phyloP scores from a whole-genome alignment of 2,888 invertebrate genomes.

The Smittia sp. region DNA sequence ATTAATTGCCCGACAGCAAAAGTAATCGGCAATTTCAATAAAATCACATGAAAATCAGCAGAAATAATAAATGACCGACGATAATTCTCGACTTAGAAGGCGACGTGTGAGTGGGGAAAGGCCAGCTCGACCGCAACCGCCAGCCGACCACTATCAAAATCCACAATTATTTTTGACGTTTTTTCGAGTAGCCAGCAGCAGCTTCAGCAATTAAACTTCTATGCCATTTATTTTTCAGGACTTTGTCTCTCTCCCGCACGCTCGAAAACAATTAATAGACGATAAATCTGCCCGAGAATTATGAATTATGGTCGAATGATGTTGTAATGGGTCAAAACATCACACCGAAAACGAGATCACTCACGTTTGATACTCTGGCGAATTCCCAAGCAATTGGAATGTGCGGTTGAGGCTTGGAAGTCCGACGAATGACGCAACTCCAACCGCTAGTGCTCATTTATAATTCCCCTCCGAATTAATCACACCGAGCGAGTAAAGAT shows the following conservation, averaged over 20 bases:
- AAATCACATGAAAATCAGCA: slow-evolving; percentile 3
- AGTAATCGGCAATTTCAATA: neutral
- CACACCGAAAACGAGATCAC: neutral
- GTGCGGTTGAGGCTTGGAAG: neutral
- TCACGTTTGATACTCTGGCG: neutral
- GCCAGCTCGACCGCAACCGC: neutral
- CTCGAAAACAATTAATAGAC: slow-evolving; percentile 3
- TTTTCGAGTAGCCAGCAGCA: neutral
- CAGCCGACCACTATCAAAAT: slow-evolving; percentile 2
- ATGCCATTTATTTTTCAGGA: neutral
- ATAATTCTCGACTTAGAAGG: neutral
- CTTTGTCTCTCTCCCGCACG: neutral
- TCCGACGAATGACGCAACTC: slow-evolving; percentile 2
- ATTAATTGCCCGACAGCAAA: slow-evolving; percentile 5
- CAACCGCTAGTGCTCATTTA: slow-evolving; percentile 9
- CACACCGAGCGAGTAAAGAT: slow-evolving; percentile 5
- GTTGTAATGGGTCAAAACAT: slow-evolving; percentile 17
- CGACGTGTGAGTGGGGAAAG: neutral
- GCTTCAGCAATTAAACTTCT: slow-evolving; percentile 6
- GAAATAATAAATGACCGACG: slow-evolving; percentile 21
- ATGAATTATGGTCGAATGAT: slow-evolving; percentile 27
- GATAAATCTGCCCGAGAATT: slow-evolving; percentile 16
- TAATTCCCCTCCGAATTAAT: neutral
- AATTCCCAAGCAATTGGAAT: neutral
- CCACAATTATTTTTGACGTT: slow-evolving; percentile 3